These are phyloP conservation scores for Drosophila tsacasi DNA, from an alignment of 1,140 invertebrate species.

Conservation along the genomic window DNA sequence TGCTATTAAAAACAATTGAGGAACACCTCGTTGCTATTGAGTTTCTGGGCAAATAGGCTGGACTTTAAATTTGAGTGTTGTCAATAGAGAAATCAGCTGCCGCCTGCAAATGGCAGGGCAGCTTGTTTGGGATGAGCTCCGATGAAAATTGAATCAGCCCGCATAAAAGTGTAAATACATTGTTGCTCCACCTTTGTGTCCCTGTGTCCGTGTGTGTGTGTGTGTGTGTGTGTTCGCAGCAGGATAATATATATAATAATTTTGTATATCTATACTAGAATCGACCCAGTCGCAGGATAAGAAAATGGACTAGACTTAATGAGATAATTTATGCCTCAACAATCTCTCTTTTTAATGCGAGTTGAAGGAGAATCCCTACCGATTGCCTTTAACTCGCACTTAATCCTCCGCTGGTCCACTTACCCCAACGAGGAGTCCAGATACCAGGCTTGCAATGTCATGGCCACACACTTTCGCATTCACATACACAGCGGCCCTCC, in stretches of 20 bases:
- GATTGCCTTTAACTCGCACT: slow-evolving; percentile 13
- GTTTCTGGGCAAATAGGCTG: not conserved
- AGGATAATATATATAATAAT: slow-evolving; percentile 3
- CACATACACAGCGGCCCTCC: slow-evolving; percentile 24
- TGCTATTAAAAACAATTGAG: slow-evolving; percentile 67
- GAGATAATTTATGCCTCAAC: slow-evolving; percentile 1
- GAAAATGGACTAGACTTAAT: slow-evolving; percentile 23
- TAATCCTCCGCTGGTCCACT: slow-evolving; percentile 28
- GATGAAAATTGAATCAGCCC: slow-evolving; percentile 63
- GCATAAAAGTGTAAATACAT: slow-evolving; percentile 49
- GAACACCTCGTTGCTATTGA: slow-evolving; percentile 16
- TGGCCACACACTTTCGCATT: slow-evolving; percentile 23
- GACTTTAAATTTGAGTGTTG: slow-evolving; percentile 6
- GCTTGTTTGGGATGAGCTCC: slow-evolving; percentile 19
- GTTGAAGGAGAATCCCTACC: not conserved
- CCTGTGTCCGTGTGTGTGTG: not conserved
- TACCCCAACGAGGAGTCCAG: slow-evolving; percentile 20
- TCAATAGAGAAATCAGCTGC: slow-evolving; percentile 21
- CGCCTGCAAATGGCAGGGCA: slow-evolving; percentile 15
- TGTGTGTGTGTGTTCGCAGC: slow-evolving; percentile 11
- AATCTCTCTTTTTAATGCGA: not conserved
- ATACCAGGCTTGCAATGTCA: slow-evolving; percentile 30
- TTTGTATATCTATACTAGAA: slow-evolving; percentile 31
- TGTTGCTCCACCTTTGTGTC: slow-evolving; percentile 20
- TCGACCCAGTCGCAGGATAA: slow-evolving; percentile 34